Conservation (phyloP, 2,797 vertebrate species). For the Petrocephalus schoutedeni region DNA sequence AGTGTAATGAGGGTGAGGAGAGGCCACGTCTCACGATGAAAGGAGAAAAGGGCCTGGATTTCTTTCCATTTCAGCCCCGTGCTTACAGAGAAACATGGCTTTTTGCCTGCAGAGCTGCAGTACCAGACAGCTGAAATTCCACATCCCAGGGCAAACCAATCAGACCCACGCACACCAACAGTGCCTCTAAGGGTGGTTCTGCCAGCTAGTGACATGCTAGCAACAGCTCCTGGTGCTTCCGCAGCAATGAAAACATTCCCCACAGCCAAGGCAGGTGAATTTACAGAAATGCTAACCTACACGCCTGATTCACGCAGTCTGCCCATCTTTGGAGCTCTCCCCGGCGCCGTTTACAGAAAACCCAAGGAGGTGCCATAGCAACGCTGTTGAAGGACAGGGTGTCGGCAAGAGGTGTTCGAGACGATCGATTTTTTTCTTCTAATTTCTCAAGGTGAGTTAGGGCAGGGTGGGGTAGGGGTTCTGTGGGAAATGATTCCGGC, state of each 20-base stretch:
- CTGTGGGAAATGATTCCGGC: constrained; percentile 33
- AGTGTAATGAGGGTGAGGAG: background rate
- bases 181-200: background rate
- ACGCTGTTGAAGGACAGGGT: background rate
- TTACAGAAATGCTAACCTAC: background rate
- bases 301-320: background rate
- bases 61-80: background rate
- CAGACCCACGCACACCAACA: background rate
- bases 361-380: background rate
- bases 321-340: background rate
- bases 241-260: background rate
- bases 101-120: background rate
- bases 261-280: background rate
- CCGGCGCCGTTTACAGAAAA: background rate
- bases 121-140: background rate
- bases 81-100: background rate
- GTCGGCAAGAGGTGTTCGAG: background rate
- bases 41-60: background rate
- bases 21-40: background rate
- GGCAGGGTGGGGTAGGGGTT: background rate
- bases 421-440: background rate
- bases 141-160: background rate
- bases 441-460: constrained; percentile 31
- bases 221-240: background rate
- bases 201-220: background rate